phyloP scores from a whole-genome alignment of 2,888 invertebrate species.

The Ophion ventricosus region DNA sequence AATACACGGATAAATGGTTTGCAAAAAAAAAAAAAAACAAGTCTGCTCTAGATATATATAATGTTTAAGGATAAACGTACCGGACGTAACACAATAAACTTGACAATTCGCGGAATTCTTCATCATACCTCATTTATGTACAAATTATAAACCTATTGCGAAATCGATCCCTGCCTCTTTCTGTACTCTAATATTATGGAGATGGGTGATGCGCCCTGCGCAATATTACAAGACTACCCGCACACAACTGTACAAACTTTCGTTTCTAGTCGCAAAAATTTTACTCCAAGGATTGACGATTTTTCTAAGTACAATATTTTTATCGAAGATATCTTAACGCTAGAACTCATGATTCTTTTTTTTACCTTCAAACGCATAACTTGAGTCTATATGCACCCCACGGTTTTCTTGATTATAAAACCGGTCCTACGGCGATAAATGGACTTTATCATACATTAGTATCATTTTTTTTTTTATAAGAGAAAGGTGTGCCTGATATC shows the following conservation, averaged over 20 bases:
- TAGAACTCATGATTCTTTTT: no score
- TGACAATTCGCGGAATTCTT: slow-evolving; percentile 17
- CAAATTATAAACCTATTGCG: slow-evolving; percentile 44
- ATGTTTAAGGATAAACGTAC: slow-evolving; percentile 16
- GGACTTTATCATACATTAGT: no score
- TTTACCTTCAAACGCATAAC: no score
- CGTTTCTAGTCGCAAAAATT: background rate
- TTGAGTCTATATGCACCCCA: no score
- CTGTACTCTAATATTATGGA: background rate
- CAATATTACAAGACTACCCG: background rate
- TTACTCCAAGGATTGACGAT: background rate
- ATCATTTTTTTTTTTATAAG: no score
- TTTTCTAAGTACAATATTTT: background rate
- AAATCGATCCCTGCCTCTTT: background rate
- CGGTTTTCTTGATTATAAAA: no score
- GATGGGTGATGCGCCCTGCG: slow-evolving; percentile 1
- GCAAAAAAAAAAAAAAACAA: slow-evolving; percentile 1
- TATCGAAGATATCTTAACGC: no score
- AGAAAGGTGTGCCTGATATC: no score
- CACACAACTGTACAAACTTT: background rate
- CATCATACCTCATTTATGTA: slow-evolving; percentile 50
- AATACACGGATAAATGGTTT: slow-evolving; percentile 6
- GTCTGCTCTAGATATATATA: background rate
- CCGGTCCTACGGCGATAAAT: no score
- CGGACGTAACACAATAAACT: slow-evolving; percentile 23